Base-by-base conservation (phyloP, 2,113 vertebrate species). In the Danionella cerebrum region DNA sequence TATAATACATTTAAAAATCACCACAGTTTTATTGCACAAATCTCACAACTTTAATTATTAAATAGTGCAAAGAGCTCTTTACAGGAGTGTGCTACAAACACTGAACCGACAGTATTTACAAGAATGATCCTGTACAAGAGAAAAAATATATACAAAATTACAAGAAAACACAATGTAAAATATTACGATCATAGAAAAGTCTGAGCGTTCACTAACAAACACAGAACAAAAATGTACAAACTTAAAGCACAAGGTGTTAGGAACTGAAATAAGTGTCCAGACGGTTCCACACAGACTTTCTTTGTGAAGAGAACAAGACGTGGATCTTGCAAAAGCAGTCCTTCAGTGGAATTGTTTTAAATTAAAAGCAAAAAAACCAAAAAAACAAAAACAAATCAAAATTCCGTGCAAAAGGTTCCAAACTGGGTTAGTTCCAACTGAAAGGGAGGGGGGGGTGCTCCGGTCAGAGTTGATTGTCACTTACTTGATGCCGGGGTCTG, bases 31-130 rank as follows among this genome's bases (percentile, higher is more conserved):
- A 98, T 97, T 96, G 95, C 93, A 98, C 96, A 93, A 64, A 88
- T 87, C 94, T 96, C 92, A 93, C 89, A 93, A 91, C 84, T 91
- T 91, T 89, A 89, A 83, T 85, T 87, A 79, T 92, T 94, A 97
- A 97, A 96, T 98, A 98, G 95, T 98, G 95, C 94, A 98, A 98
- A 98, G 91, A 84, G 88, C 75, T 90, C 91, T 91, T 85, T 88
- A 95, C 93, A 97, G 94, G 94, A 97, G 96, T 96, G 93, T 96
- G 93, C 83, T 90, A 82, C 73, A 90, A 89, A 82, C 82, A 84
- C 81, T 89, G 83, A 89, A 89, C 76, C 80, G 77, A 80, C 79
- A 85, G 84, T 89, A 90, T 83, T 92, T 94, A 97, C 94, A 96
- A 88, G 88, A 84, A 85, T 88, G 82, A 76, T 84, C 88, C 90